Percentiles rank a stretch among this genome's conserved stretches.
phyloP scores from a whole-genome alignment of 2,113 vertebrate genomes.

The Anolis carolinensis region DNA sequence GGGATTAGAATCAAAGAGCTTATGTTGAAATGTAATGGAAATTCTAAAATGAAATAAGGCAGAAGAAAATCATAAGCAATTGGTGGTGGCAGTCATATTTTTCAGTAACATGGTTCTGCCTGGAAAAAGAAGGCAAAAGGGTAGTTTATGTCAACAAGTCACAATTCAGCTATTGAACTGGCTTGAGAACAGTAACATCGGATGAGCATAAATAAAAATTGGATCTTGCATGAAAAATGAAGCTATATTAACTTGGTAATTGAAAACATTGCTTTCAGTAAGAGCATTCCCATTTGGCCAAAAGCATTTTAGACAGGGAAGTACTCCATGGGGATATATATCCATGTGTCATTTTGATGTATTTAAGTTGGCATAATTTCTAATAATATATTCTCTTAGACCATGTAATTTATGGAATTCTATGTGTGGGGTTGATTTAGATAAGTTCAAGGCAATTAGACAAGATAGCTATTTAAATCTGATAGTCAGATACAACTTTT shows the following conservation, averaged over 20 bases:
- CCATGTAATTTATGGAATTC: background rate
- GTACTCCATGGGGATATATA: constrained; percentile 19
- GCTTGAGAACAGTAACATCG: constrained; percentile 51
- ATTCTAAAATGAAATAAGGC: constrained; percentile 29
- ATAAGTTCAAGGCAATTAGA: background rate
- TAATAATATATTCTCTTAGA: background rate
- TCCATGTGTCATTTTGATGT: constrained; percentile 30
- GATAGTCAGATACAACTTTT: too few relatives aligned
- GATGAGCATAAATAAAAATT: constrained; percentile 53
- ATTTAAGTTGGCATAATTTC: background rate
- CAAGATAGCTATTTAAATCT: too few relatives aligned
- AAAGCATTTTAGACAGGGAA: constrained; percentile 3
- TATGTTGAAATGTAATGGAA: constrained; percentile 23
- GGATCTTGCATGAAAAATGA: constrained; percentile 44
- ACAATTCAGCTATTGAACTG: constrained; percentile 53
- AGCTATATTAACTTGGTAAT: constrained; percentile 43
- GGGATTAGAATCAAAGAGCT: background rate
- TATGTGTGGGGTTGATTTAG: background rate
- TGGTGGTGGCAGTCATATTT: constrained; percentile 34
- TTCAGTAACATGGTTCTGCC: constrained; percentile 39
- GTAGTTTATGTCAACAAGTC: constrained; percentile 46
- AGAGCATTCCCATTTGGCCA: constrained; percentile 40
- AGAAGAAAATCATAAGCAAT: constrained; percentile 45
- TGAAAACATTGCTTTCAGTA: constrained; percentile 38
- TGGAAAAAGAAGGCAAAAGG: constrained; percentile 43